Evolutionary conservation across 2,113 vertebrate genomes (phyloP).

Genomic region (Labeo catla): DNA sequence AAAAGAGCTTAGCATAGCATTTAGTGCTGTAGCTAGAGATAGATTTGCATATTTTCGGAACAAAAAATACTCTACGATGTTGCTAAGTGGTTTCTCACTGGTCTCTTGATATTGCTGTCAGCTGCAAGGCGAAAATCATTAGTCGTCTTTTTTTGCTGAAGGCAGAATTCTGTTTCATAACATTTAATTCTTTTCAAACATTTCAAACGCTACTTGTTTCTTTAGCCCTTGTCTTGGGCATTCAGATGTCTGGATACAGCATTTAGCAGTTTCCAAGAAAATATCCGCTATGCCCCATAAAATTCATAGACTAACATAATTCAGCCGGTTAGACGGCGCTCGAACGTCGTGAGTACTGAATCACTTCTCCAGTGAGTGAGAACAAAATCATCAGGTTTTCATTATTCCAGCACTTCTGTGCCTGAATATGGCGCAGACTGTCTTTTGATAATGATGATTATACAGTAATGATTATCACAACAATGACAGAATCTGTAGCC

Average conservation of each 20-base stretch:
- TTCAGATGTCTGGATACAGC: background rate
- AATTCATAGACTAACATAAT: conserved; percentile 1
- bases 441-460: conserved; percentile 34
- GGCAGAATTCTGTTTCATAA: background rate
- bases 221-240: background rate
- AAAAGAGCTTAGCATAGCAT: background rate
- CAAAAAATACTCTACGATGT: background rate
- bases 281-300: background rate
- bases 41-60: background rate
- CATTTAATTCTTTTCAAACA: conserved; percentile 1
- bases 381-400: conserved; percentile 50
- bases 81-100: too few relatives aligned
- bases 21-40: background rate
- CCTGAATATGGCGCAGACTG: background rate
- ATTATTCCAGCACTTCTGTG: conserved; percentile 41
- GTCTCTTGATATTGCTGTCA: background rate
- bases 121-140: background rate
- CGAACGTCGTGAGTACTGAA: background rate
- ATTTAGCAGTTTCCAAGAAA: background rate
- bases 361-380: conserved; percentile 42
- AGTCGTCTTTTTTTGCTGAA: background rate
- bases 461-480: conserved; percentile 36
- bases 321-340: background rate
- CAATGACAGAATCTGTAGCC: conserved; percentile 7
- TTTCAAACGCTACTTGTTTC: background rate